Evolutionary conservation across 2,113 vertebrate species (phyloP).

Genomic region (Sporophila hypoxantha): DNA sequence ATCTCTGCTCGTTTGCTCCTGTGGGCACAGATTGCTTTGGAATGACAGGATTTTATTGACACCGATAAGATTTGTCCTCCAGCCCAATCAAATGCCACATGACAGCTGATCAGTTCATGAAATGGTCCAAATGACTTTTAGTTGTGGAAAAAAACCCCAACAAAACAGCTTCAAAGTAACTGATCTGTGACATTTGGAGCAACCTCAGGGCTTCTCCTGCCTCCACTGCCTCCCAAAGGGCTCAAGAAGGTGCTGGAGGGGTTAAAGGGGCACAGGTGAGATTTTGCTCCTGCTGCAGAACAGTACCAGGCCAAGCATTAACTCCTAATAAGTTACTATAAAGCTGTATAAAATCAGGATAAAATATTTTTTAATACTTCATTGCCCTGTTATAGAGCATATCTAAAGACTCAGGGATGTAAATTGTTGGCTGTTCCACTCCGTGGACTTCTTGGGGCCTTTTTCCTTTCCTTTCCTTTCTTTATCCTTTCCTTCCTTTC

Average conservation of each 20-base stretch:
- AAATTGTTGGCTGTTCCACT: not conserved
- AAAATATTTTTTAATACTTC: not conserved
- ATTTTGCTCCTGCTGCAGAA: not conserved
- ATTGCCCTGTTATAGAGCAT: not conserved
- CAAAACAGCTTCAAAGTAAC: not conserved
- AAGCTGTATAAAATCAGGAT: not conserved
- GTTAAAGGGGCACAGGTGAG: not conserved
- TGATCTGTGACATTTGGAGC: not conserved
- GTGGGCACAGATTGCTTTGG: not conserved
- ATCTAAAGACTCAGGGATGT: not conserved
- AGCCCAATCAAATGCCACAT: not conserved
- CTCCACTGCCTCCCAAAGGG: not conserved
- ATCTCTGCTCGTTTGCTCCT: not conserved
- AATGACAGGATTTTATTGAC: not conserved
- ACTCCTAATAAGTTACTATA: not conserved
- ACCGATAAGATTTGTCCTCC: not conserved
- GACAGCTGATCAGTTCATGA: not conserved
- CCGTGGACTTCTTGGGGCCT: not conserved
- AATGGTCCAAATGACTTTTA: not conserved
- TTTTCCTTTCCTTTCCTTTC: no score
- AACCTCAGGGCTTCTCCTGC: not conserved
- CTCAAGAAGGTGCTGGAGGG: not conserved
- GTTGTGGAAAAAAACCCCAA: not conserved
- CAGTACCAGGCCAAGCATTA: not conserved
- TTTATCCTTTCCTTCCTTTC: accelerated